Conservation (phyloP, 2,113 vertebrate species). For the Tachycineta bicolor region DNA sequence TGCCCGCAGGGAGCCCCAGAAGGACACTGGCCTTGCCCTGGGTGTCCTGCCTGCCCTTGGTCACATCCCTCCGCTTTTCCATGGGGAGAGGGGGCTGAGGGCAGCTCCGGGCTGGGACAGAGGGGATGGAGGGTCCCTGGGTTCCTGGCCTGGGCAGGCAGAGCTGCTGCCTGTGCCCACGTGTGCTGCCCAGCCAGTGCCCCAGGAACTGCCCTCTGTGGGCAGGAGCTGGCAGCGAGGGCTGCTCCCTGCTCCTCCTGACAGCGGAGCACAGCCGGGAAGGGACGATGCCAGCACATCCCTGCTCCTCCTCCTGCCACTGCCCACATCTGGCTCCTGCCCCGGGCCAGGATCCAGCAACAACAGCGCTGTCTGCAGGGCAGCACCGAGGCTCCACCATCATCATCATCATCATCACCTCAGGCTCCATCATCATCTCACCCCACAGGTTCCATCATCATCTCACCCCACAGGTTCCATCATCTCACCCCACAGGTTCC, state of each 20-base stretch:
- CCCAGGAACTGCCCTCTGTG: accelerated
- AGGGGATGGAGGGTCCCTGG: background rate
- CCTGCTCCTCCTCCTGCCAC: background rate
- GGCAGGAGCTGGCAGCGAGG: background rate
- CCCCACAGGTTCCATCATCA: background rate
- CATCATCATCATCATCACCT: background rate
- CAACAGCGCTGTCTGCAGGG: background rate
- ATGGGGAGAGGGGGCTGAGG: accelerated
- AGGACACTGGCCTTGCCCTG: background rate
- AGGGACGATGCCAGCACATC: background rate
- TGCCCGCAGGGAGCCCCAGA: background rate
- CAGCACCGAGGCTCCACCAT: background rate
- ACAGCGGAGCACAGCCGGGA: accelerated
- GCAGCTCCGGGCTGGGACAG: background rate
- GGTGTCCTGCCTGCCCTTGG: background rate
- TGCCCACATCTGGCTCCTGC: background rate
- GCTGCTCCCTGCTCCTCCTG: background rate
- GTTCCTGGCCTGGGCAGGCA: background rate
- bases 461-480: background rate
- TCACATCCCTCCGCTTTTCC: background rate
- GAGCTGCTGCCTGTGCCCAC: background rate
- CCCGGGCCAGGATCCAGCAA: background rate
- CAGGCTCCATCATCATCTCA: too few species aligned
- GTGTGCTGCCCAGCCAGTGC: accelerated
- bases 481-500: too few species aligned